These are phyloP conservation scores for Phalacrocorax carbo DNA, from an alignment of 2,113 vertebrate genomes.

Conservation along the genomic window DNA sequence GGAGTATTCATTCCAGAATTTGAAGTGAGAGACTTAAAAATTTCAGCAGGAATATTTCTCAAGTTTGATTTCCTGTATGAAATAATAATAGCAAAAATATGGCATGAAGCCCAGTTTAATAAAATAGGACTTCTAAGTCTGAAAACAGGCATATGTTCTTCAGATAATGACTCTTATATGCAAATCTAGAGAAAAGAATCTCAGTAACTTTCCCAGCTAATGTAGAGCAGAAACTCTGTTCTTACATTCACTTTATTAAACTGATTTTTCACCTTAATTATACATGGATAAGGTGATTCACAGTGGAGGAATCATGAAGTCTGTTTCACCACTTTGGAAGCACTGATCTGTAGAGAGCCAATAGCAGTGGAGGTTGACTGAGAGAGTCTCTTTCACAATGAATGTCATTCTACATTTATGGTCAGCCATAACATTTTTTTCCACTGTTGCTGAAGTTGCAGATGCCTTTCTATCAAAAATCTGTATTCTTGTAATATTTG, in stretches of 20 bases:
- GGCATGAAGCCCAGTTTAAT: not conserved
- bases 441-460: not conserved
- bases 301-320: not conserved
- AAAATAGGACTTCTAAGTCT: not conserved
- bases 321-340: not conserved
- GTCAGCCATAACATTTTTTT: not conserved
- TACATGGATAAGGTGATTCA: not conserved
- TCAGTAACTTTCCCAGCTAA: not conserved
- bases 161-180: not conserved
- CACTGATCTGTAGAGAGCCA: not conserved
- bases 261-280: slow-evolving; percentile 32
- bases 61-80: not conserved
- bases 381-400: not conserved
- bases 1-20: not conserved
- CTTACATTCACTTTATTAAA: slow-evolving; percentile 19
- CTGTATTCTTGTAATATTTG: not conserved
- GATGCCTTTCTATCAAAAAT: not conserved
- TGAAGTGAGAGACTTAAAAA: not conserved
- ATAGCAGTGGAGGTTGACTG: not conserved
- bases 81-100: not conserved
- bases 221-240: not conserved
- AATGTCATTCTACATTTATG: not conserved
- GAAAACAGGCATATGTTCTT: not conserved
- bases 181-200: not conserved
- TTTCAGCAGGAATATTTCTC: not conserved